Evolutionary conservation across 2,113 vertebrate species (phyloP).

Genomic region (Ursus arctos): DNA sequence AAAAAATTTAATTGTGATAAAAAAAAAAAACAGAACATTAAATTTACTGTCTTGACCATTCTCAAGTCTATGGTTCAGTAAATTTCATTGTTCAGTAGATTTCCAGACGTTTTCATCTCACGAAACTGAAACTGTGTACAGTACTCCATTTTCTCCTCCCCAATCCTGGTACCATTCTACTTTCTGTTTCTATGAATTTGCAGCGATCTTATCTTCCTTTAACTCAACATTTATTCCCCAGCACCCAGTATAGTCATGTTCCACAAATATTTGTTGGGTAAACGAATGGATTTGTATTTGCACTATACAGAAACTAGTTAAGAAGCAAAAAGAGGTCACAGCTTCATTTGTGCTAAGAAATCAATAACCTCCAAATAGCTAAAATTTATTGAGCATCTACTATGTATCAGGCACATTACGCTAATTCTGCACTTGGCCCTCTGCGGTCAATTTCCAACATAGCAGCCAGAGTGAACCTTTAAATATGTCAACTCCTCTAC

Average conservation of each 20-base stretch:
- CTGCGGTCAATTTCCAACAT: not conserved
- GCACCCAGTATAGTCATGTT: not conserved
- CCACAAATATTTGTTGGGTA: conserved; percentile 21
- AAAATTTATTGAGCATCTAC: conserved; percentile 15
- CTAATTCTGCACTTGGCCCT: not conserved
- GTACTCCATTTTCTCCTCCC: not conserved
- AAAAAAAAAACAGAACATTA: not conserved
- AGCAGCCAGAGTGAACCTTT: not conserved
- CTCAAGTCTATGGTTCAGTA: not conserved
- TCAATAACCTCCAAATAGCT: not conserved
- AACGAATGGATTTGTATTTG: not conserved
- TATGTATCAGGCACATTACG: not conserved
- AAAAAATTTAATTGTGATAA: not conserved
- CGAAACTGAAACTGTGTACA: conserved; percentile 11
- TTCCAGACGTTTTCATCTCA: not conserved
- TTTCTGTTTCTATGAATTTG: conserved; percentile 49
- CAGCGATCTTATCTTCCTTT: not conserved
- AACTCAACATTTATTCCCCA: conserved; percentile 2
- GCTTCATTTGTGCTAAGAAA: not conserved
- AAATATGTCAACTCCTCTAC: not conserved
- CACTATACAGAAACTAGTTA: not conserved
- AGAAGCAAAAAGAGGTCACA: conserved; percentile 1
- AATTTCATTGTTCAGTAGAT: not conserved
- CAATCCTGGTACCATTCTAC: not conserved
- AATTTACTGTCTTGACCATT: not conserved